Conservation (phyloP, 2,888 invertebrate species). For the Lasioglossum lativentre region DNA sequence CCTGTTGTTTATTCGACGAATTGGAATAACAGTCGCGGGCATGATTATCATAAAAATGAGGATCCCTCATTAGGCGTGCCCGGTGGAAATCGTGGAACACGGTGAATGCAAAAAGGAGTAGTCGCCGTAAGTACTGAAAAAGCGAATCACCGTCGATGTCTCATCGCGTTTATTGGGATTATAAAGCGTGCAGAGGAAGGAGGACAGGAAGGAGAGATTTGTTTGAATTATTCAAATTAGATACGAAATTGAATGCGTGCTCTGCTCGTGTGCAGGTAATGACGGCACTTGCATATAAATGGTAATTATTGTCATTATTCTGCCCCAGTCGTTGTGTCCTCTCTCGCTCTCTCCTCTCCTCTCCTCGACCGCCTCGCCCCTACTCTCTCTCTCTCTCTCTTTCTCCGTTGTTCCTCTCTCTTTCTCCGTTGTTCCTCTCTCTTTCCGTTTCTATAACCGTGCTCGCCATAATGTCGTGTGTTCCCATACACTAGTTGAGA, state of each 20-base stretch:
- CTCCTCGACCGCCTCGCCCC: conserved; percentile 14
- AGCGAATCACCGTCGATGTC: conserved; percentile 76
- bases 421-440: conserved; percentile 48
- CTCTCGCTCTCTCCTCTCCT: conserved; percentile 54
- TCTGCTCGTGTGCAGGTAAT: conserved; percentile 84
- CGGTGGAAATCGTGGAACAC: conserved; percentile 46
- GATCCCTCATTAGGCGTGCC: conserved; percentile 55
- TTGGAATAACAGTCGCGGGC: conserved; percentile 28
- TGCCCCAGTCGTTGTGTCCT: conserved; percentile 82
- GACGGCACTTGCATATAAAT: conserved; percentile 84
- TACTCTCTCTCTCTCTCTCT: conserved; percentile 42
- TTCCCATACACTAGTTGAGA: conserved; percentile 84
- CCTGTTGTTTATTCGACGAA: conserved; percentile 23
- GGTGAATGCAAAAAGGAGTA: conserved; percentile 48
- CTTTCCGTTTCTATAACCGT: conserved; percentile 67
- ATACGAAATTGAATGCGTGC: conserved; percentile 84
- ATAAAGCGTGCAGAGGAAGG: conserved; percentile 83
- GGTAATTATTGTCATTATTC: conserved; percentile 84
- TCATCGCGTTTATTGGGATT: conserved; percentile 82
- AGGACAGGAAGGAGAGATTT: conserved; percentile 84
- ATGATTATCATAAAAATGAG: conserved; percentile 27
- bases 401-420: conserved; percentile 50
- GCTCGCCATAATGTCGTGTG: conserved; percentile 80
- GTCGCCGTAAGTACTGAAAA: conserved; percentile 55
- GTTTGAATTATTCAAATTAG: conserved; percentile 85